Percentiles rank a stretch among this genome's conserved stretches.
phyloP scores from a whole-genome alignment of 2,888 invertebrate species.

The Drosophila meridionalis region DNA sequence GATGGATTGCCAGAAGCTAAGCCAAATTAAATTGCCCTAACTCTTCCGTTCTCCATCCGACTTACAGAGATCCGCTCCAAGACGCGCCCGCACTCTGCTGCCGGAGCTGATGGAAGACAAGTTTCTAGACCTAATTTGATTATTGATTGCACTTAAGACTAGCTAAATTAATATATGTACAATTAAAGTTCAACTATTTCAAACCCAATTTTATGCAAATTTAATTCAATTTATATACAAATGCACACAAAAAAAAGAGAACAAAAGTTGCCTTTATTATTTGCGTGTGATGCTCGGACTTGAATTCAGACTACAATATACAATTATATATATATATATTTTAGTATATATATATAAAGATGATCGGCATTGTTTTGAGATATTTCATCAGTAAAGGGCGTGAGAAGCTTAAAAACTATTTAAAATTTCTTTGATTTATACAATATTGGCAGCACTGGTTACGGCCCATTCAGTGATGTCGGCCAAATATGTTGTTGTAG shows the following conservation, averaged over 20 bases:
- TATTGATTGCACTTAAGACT: slow-evolving; percentile 2
- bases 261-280: neutral
- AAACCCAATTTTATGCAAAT: neutral
- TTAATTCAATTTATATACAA: slow-evolving; percentile 22
- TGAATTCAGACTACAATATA: neutral
- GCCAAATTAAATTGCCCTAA: too few species aligned
- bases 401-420: neutral
- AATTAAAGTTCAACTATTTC: neutral
- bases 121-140: slow-evolving; percentile 1
- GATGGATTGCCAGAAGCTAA: neutral
- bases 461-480: slow-evolving; percentile 25
- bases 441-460: neutral
- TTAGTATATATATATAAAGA: neutral
- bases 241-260: slow-evolving; percentile 11
- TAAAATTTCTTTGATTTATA: slow-evolving; percentile 10
- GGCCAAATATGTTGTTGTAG: slow-evolving; percentile 73
- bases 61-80: neutral
- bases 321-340: neutral
- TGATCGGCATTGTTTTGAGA: neutral
- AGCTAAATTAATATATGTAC: neutral
- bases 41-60: neutral
- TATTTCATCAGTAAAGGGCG: neutral
- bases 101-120: slow-evolving; percentile 4
- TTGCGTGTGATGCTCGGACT: neutral
- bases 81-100: neutral